A percentile compares a stretch with the other conserved stretches of the same genome.
Evolutionary conservation across 1,140 invertebrate species (phyloP).

Genomic region (Ips nitidus): DNA sequence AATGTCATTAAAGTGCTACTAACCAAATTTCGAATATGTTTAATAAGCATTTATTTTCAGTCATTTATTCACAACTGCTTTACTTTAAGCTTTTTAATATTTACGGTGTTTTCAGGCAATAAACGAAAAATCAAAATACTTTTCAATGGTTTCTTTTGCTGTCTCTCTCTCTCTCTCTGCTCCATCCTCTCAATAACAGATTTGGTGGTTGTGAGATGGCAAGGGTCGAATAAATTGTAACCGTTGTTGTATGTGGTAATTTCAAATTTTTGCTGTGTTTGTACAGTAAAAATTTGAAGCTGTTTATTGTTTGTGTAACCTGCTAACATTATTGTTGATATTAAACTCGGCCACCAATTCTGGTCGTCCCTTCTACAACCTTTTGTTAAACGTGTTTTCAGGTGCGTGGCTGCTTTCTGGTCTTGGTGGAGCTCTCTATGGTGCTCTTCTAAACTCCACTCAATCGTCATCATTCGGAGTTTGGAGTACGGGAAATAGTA

Average conservation of each 20-base stretch:
- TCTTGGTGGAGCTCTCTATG: slow-evolving; percentile 35
- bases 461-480: background rate
- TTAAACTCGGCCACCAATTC: slow-evolving; percentile 4
- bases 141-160: no score
- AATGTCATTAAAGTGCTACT: no score
- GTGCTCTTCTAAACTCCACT: slow-evolving; percentile 28
- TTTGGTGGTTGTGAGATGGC: slow-evolving; percentile 25
- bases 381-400: slow-evolving; percentile 30
- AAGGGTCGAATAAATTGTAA: slow-evolving; percentile 17
- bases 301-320: no score
- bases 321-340: no score
- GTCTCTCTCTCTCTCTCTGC: slow-evolving; percentile 8
- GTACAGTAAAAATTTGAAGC: no score
- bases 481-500: background rate
- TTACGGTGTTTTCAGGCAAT: slow-evolving; percentile 14
- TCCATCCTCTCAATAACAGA: slow-evolving; percentile 11
- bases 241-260: background rate
- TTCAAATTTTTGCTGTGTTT: background rate
- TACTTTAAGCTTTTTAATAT: slow-evolving; percentile 3
- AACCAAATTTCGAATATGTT: no score
- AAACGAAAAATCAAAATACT: background rate
- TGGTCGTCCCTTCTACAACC: background rate
- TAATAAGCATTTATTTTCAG: no score
- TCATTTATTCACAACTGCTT: background rate
- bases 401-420: slow-evolving; percentile 38